phyloP scores from a whole-genome alignment of 2,888 invertebrate genomes.

The Tenthredo mesomela region DNA sequence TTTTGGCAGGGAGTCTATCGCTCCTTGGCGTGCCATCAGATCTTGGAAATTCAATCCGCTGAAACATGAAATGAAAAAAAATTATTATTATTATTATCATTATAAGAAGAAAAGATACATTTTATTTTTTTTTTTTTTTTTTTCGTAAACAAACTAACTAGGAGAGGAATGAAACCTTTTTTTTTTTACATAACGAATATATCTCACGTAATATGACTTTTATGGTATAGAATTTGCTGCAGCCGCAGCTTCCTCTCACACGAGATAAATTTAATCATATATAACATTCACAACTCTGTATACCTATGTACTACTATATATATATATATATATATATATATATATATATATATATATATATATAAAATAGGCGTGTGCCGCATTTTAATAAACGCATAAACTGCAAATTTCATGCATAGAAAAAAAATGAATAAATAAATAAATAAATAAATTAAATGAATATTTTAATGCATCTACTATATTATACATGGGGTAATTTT shows the following conservation, averaged over 20 bases:
- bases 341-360: not conserved
- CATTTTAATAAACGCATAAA: not conserved
- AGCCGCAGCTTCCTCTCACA: not conserved
- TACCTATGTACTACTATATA: too few relatives aligned
- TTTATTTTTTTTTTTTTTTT: not conserved
- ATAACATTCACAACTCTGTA: not conserved
- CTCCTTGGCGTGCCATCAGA: slow-evolving; percentile 92
- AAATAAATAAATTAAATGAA: not conserved
- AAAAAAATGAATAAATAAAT: not conserved
- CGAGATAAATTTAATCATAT: not conserved
- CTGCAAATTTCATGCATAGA: not conserved
- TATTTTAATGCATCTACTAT: not conserved
- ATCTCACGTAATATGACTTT: not conserved
- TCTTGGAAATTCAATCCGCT: slow-evolving; percentile 95
- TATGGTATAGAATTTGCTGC: not conserved
- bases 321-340: not conserved
- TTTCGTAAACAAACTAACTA: not conserved
- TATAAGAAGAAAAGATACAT: not conserved
- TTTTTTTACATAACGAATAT: too few relatives aligned
- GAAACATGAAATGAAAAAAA: slow-evolving; percentile 76
- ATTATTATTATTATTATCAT: too few relatives aligned
- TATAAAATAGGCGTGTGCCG: not conserved
- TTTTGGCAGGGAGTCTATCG: slow-evolving; percentile 93
- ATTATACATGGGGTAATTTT: not conserved
- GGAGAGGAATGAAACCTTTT: not conserved